Evolutionary conservation across 1,140 invertebrate genomes (phyloP).

Genomic region (Brachionus asplanchnoidis): DNA sequence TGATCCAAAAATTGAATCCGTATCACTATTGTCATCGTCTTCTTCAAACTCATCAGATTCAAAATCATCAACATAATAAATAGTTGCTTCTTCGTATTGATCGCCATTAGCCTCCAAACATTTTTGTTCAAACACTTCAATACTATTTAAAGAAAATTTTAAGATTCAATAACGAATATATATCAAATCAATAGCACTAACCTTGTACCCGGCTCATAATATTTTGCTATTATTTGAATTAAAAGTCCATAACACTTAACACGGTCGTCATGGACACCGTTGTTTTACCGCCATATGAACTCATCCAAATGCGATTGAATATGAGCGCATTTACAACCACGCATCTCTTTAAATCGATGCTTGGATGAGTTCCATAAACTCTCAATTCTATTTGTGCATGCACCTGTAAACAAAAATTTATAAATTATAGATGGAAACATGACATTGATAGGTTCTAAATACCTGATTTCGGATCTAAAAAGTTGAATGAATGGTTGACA

Average conservation of each 20-base stretch:
- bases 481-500: too few relatives aligned
- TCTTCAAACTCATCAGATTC: too few relatives aligned
- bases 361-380: neutral
- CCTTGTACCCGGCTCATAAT: neutral
- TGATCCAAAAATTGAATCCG: too few relatives aligned
- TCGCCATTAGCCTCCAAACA: neutral
- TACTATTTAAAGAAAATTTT: neutral
- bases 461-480: too few relatives aligned
- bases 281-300: neutral
- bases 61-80: neutral
- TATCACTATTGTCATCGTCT: too few relatives aligned
- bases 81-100: neutral
- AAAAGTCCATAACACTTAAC: neutral
- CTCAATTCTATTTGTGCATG: accelerated
- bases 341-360: neutral
- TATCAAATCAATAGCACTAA: neutral
- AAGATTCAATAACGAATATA: neutral
- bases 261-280: neutral
- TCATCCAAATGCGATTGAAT: neutral
- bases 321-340: too few relatives aligned
- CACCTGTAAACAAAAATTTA: too few relatives aligned
- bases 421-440: too few relatives aligned
- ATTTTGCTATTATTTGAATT: neutral
- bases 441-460: too few relatives aligned
- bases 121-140: neutral